Evolutionary conservation across 2,888 invertebrate genomes (phyloP).

Genomic region (Palloptera scutellata): DNA sequence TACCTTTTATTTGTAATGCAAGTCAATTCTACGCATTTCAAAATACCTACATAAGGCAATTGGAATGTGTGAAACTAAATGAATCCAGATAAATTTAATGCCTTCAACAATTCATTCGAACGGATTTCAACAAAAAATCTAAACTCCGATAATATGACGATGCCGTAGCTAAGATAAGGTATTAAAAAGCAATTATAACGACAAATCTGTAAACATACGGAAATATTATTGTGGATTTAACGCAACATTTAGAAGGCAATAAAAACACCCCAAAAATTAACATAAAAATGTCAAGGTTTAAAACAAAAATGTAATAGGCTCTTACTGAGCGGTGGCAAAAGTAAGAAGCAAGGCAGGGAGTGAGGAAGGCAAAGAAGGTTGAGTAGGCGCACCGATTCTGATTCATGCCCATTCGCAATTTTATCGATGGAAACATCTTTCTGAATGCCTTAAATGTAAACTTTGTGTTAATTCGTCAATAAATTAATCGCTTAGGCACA

Average conservation of each 20-base stretch:
- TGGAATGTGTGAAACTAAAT: slow-evolving; percentile 1
- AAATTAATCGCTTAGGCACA: slow-evolving; percentile 36
- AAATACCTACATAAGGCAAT: neutral
- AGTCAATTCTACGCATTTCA: neutral
- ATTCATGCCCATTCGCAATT: slow-evolving; percentile 25
- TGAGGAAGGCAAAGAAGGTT: neutral
- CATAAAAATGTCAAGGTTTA: slow-evolving; percentile 49
- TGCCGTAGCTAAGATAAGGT: slow-evolving; percentile 51
- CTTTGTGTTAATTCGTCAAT: slow-evolving; percentile 37
- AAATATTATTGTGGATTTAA: slow-evolving; percentile 54
- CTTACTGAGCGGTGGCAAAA: neutral
- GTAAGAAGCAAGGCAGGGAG: neutral
- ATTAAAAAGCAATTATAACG: slow-evolving; percentile 60
- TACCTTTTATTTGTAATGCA: too few species aligned
- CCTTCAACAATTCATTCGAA: slow-evolving; percentile 40
- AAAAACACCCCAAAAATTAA: slow-evolving; percentile 30
- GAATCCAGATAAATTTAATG: neutral
- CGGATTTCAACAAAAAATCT: neutral
- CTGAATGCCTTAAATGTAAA: slow-evolving; percentile 19
- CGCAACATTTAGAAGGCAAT: slow-evolving; percentile 50
- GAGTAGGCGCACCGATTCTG: neutral
- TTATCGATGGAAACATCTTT: slow-evolving; percentile 18
- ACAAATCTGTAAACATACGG: slow-evolving; percentile 59
- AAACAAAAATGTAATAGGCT: neutral
- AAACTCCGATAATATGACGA: slow-evolving; percentile 9